Conservation (phyloP, 2,113 vertebrate species). For the Nansenia antarctica region DNA sequence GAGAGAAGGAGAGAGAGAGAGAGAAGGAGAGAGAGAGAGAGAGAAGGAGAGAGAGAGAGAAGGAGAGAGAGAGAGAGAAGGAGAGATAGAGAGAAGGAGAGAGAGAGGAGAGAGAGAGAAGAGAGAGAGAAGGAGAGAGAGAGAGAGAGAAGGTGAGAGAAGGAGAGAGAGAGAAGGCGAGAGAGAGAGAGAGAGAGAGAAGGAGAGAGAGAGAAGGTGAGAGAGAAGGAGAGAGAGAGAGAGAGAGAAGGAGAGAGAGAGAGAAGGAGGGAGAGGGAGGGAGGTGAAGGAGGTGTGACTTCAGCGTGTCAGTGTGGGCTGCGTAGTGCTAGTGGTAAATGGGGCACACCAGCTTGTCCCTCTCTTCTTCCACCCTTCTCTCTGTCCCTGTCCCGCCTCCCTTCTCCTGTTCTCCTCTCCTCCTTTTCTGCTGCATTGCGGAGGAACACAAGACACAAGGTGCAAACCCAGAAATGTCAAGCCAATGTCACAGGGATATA, state of each 20-base stretch:
- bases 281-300: slow-evolving; percentile 62
- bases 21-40: too few relatives aligned
- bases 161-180: too few relatives aligned
- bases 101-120: slow-evolving; percentile 51
- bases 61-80: too few relatives aligned
- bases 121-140: not conserved
- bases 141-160: slow-evolving; percentile 23
- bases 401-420: slow-evolving; percentile 4
- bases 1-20: too few relatives aligned
- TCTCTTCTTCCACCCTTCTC: slow-evolving; percentile 22
- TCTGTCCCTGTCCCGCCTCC: slow-evolving; percentile 1
- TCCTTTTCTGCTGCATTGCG: slow-evolving; percentile 21
- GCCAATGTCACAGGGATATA: slow-evolving; percentile 44
- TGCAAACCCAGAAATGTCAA: slow-evolving; percentile 59
- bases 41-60: too few relatives aligned
- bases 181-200: too few relatives aligned
- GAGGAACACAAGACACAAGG: slow-evolving; percentile 35
- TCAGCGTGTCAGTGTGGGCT: slow-evolving; percentile 59
- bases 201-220: too few relatives aligned
- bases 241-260: not conserved
- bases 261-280: slow-evolving; percentile 5
- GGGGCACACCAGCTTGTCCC: slow-evolving; percentile 53
- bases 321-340: slow-evolving; percentile 62
- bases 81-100: slow-evolving; percentile 6
- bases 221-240: too few relatives aligned